Conservation (phyloP, 2,113 vertebrate genomes). For the Prionailurus viverrinus region DNA sequence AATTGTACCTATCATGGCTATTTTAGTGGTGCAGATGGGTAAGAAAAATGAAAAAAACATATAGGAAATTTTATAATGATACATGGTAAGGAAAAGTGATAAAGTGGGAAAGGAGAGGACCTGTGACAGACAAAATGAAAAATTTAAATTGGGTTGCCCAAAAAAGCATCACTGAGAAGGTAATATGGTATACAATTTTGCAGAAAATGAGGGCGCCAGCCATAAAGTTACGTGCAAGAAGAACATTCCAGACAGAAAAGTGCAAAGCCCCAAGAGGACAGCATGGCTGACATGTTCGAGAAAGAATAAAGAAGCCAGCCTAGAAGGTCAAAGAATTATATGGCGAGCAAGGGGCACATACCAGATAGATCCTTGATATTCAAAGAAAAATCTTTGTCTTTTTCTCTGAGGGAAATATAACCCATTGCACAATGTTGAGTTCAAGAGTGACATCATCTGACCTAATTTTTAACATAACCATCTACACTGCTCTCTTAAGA, state of each 20-base stretch:
- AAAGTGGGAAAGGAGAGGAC: neutral
- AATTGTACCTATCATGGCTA: neutral
- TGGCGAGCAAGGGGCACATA: neutral
- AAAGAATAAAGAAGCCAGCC: neutral
- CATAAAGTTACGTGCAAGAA: neutral
- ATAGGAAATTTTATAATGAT: neutral
- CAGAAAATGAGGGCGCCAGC: neutral
- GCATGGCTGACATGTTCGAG: neutral
- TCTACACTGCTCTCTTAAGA: neutral
- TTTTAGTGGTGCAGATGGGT: neutral
- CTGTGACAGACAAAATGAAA: neutral
- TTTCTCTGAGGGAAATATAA: neutral
- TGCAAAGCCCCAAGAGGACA: neutral
- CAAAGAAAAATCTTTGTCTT: neutral
- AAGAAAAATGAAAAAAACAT: conserved; percentile 18
- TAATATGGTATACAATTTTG: neutral
- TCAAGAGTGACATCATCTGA: neutral
- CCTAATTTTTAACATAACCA: neutral
- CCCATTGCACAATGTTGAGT: neutral
- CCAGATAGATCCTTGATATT: neutral
- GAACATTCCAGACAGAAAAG: neutral
- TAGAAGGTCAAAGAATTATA: neutral
- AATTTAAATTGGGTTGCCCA: neutral
- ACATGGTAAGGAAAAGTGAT: neutral
- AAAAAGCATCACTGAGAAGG: neutral